Base-by-base conservation (phyloP, 2,888 invertebrate species). In the Papilio gigon region DNA sequence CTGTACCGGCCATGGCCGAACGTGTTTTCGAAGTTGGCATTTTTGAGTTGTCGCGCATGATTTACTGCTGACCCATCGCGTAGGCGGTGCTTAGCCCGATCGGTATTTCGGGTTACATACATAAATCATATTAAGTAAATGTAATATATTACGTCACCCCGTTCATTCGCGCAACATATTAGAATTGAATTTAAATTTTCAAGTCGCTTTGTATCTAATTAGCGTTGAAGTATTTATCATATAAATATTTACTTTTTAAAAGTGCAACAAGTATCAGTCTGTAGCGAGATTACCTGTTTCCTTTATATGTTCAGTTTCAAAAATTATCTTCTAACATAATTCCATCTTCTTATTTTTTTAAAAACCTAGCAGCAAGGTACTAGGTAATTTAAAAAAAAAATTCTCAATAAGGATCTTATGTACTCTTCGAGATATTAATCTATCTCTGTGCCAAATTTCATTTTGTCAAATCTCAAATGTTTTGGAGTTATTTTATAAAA, bases 41-140 rank as follows among this genome's bases (percentile, higher is more conserved):
- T 91, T 92, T 92, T 90, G 89, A 91, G 86, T 88, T 91, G 91
- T 92, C 91, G 83, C 89, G 84, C 88, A 91, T 92, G 91, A 90
- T 91, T 90, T 88, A 90, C 87, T 71, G 69, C 73, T 85, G 84
- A 85, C 84, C 84, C 85, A 80, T 83, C 74, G 84, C 84, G 91
- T 90, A 86, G 91, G 91, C 90, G 91, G 84, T 87, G 90, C 90
- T 91, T 89, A 90, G 89, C 78, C 84, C 86, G 87, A 89, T 91
- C 87, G 86, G 90, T 83, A 89, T 91, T 90, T 90, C 82, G 89
- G 88, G 84, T 84, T 85, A 87, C 79, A 83, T 80, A 74, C 71
- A 83, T 89, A 87, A 88, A 89, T 90, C 87, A 88, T 82, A 81
- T 77, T 79, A 72, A 73, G 75, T 77, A 76, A 76, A 77, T 75